Base-by-base conservation (phyloP, 2,113 vertebrate genomes). In the Lepisosteus osseus region DNA sequence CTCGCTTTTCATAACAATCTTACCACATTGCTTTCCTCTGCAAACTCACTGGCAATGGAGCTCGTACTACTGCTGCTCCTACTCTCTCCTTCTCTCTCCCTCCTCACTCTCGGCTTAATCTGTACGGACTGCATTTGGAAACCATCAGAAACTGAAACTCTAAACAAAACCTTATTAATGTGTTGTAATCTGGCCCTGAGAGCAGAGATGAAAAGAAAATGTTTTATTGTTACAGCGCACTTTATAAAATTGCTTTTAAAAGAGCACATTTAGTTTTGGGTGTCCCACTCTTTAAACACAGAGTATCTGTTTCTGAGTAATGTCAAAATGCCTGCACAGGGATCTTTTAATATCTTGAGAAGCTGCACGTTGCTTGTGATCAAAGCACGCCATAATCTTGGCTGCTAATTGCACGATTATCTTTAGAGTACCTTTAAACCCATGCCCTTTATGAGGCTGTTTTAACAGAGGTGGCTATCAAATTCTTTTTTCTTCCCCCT, bases 151-250 rank as follows among this genome's bases (percentile, higher is more conserved):
- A 95, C 92, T 90, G 90, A 93, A 83, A 90, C 92, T 93, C 92
- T 96, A 97, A 98, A 98, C 95, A 96, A 95, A 94, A 91, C 85
- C 87, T 92, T 94, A 93, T 92, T 93, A 93, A 95, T 93, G 93
- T 90, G 90, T 92, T 92, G 92, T 94, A 95, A 96, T 96, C 94
- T 94, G 92, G 78, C 90, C 93, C 91, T 91, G 90, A 88, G 90
- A 86, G 88, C 92, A 89, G 92, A 95, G 94, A 94, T 95, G 93
- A 94, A 96, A 94, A 93, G 89, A 90, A 90, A 92, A 92, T 90
- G 89, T 95, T 96, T 95, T 95, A 95, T 94, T 92, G 91, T 92
- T 87, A 79, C 81, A 88, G 90, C 89, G 90, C 89, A 91, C 88
- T 85, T 90, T 89, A 92, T 89, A 57, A 90, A 93, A 92, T 90